A percentile compares a stretch with the other conserved stretches of the same genome.
Evolutionary conservation across 2,797 vertebrate genomes (phyloP).

Genomic region (Bucorvus abyssinicus): DNA sequence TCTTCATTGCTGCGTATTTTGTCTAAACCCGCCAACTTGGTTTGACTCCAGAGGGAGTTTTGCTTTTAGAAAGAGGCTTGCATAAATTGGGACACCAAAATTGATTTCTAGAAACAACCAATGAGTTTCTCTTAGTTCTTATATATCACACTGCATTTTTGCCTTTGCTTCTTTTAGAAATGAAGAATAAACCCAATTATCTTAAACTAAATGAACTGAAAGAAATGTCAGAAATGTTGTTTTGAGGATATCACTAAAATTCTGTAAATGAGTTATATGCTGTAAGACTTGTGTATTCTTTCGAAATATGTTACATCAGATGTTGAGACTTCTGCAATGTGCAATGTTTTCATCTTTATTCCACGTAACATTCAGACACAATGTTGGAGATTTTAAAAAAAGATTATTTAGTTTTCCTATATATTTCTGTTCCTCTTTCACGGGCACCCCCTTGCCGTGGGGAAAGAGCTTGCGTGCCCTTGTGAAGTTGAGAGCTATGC

Average conservation of each 20-base stretch:
- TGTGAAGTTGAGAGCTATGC: too few relatives aligned
- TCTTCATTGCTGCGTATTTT: not conserved
- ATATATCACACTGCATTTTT: not conserved
- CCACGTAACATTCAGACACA: not conserved
- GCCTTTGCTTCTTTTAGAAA: not conserved
- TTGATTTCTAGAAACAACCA: not conserved
- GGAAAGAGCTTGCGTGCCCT: too few relatives aligned
- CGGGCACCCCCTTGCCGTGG: too few relatives aligned
- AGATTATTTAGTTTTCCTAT: not conserved
- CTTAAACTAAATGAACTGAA: not conserved
- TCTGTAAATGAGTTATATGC: not conserved
- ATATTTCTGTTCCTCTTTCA: too few relatives aligned
- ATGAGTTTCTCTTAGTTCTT: not conserved
- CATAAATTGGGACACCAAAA: not conserved
- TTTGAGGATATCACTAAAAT: not conserved
- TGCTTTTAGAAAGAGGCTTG: not conserved
- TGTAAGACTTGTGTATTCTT: not conserved
- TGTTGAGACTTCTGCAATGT: not conserved
- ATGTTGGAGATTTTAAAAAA: not conserved
- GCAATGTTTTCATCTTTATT: not conserved
- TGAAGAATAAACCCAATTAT: not conserved
- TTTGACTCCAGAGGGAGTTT: not conserved
- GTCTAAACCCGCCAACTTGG: not conserved
- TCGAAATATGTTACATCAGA: not conserved
- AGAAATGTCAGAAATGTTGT: not conserved